phyloP scores from a whole-genome alignment of 1,140 invertebrate genomes.

The Spodoptera litura region DNA sequence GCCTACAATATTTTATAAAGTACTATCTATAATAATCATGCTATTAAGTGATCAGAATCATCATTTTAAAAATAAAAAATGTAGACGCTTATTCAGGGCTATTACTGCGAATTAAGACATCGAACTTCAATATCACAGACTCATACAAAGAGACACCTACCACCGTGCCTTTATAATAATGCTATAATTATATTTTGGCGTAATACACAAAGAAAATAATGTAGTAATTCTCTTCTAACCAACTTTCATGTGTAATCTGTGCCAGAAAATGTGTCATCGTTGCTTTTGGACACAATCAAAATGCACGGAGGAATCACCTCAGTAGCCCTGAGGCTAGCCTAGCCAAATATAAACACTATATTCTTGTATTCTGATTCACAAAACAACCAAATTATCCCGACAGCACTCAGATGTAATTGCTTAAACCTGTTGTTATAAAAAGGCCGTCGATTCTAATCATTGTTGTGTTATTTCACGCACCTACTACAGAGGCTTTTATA shows the following conservation, averaged over 20 bases:
- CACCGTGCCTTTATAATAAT: neutral
- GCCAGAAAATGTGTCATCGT: slow-evolving; percentile 30
- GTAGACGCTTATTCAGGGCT: no score
- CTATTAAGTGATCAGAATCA: no score
- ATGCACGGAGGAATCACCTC: slow-evolving; percentile 30
- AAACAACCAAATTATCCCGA: slow-evolving; percentile 29
- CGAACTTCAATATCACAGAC: no score
- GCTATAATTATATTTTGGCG: slow-evolving; percentile 23
- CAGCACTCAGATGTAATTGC: slow-evolving; percentile 57
- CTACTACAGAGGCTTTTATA: slow-evolving; percentile 11
- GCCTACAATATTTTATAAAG: no score
- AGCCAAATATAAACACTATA: slow-evolving; percentile 54
- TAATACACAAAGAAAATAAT: slow-evolving; percentile 4
- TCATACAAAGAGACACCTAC: no score
- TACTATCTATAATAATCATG: no score
- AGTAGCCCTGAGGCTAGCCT: slow-evolving; percentile 19
- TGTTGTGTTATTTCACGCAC: neutral
- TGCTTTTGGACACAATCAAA: slow-evolving; percentile 28
- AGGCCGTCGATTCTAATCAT: slow-evolving; percentile 9
- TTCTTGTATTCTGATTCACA: slow-evolving; percentile 56
- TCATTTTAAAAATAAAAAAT: no score
- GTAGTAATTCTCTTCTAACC: neutral
- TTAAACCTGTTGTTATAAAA: slow-evolving; percentile 8
- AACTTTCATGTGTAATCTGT: slow-evolving; percentile 3
- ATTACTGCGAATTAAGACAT: no score